Base-by-base conservation (phyloP, 1,140 invertebrate genomes). In the Drosophila arizonae region DNA sequence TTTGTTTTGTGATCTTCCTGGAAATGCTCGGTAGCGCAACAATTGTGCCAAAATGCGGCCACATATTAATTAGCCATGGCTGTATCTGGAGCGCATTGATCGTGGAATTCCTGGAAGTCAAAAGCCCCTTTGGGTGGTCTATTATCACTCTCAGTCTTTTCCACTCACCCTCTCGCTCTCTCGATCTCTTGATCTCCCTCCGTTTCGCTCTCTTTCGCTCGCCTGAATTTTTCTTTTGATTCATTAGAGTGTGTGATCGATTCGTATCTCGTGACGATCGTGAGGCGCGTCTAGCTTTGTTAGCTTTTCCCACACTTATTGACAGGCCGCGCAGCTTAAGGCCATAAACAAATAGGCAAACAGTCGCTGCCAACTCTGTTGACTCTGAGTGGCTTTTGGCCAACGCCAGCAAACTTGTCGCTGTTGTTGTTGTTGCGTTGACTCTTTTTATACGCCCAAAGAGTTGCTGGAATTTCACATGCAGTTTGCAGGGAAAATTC, bases 281-380 rank as follows among this genome's bases (percentile, higher is more conserved):
- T 36, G 46, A 66, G 58, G 67, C 69, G 50, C 70, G 30, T 50
- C 45, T 41, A 70, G 55, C 61, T 86, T 87, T 86, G 82, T 86
- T 86, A 76, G 82, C 82, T 86, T 86, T 86, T 86, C 82, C 84
- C 82, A 86, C 82, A 86, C 76, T 66, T 86, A 86, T 87, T 86
- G 82, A 86, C 82, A 77, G 76, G 78, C 81, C 41, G 60, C 71
- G 52, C 84, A 76, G 81, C 81, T 86, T 87, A 86, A 81, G 79
- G 76, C 81, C 81, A 82, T 86, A 86, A 86, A 86, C 81, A 86
- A 86, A 86, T 86, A 87, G 79, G 51, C 84, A 86, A 86, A 86
- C 79, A 84, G 58, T 79, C 67, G 66, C 78, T 52, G 79, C 75
- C 54, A 73, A 79, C 51, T 24, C 21, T 24, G 72, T 58, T 65